Evolutionary conservation across 1,140 invertebrate species (phyloP), one percentile per base, ranked within the genome.

Genomic region (Diploscapter pachys): DNA sequence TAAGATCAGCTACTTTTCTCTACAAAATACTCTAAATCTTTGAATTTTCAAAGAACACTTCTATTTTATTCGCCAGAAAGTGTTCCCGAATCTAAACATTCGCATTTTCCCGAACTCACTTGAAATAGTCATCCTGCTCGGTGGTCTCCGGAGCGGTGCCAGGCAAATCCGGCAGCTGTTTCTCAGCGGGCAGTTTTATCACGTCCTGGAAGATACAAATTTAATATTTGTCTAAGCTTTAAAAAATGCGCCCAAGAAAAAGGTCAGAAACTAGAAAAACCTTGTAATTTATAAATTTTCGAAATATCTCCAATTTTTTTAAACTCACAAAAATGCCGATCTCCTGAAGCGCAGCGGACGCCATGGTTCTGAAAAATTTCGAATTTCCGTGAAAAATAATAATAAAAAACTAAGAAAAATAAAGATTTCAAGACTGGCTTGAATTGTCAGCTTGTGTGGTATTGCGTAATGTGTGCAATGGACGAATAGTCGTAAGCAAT

Each of bases 71-170:
- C 31, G 31, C 31, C 31, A 31, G 31, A 0, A 31, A 31, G 31
- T 31, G 1, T 1, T 31, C 31, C 31, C 31, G 31, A 31, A 31
- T 31, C 31, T 31, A 31, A 31, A 31, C 0, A 31, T 31, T 31
- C 31, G 31, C 31, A 31, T 31, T 31, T 31, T 31, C 31, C 31
- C 31, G 31, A 31, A 59, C 9, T 59, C 57, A 59, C 50, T 68
- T 68, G 52, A 68, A 55, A 55, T 68, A 68, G 51, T 68, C 66
- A 53, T 68, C 66, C 6, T 9, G 6, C 50, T 68, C 66, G 63
- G 31, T 8, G 51, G 5, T 68, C 8, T 68, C 66, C 66, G 9
- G 9, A 59, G 57, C 9, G 2, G 57, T 59, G 9, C 57, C 57
- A 31, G 57, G 9, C 57, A 11, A 11, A 11, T 11, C 9, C 57